Base-by-base conservation (phyloP, 2,797 vertebrate species). In the Periophthalmus magnuspinnatus region DNA sequence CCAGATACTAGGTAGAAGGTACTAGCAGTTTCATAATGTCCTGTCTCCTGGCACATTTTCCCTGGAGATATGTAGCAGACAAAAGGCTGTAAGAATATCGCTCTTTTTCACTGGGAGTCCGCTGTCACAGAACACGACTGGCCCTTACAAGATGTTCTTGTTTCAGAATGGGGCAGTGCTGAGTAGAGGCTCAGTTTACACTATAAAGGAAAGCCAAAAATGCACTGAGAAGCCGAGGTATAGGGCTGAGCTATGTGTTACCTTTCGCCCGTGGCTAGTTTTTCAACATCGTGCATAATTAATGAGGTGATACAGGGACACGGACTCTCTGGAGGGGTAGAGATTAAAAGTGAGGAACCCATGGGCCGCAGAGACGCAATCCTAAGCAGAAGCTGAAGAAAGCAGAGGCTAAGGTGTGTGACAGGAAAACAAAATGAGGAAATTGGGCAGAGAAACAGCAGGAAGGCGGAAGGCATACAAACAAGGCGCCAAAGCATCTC, bases 241-340 rank as follows among this genome's bases (percentile, higher is more conserved):
- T 36, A 52, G 68, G 63, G 32, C 66, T 72, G 70, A 71, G 80
- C 72, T 68, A 67, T 28, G 67, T 70, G 52, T 28, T 68, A 86
- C 80, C 83, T 88, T 77, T 74, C 81, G 81, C 80, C 80, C 75
- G 74, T 67, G 74, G 85, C 80, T 78, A 78, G 71, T 71, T 73
- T 84, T 90, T 86, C 86, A 78, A 69, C 59, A 21, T 61, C 65
- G 70, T 74, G 80, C 78, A 76, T 86, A 86, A 86, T 88, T 85
- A 90, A 89, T 81, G 55, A 85, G 81, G 74, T 73, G 68, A 84
- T 71, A 67, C 70, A 36, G 81, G 76, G 81, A 87, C 81, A 80
- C 21, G 64, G 71, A 70, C 59, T 76, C 84, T 86, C 82, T 64
- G 72, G 80, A 84, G 84, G 80, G 66, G 72, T 68, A 67, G 74